These are phyloP conservation scores for Prunella strophiata DNA, from an alignment of 2,797 vertebrate species.

Conservation along the genomic window DNA sequence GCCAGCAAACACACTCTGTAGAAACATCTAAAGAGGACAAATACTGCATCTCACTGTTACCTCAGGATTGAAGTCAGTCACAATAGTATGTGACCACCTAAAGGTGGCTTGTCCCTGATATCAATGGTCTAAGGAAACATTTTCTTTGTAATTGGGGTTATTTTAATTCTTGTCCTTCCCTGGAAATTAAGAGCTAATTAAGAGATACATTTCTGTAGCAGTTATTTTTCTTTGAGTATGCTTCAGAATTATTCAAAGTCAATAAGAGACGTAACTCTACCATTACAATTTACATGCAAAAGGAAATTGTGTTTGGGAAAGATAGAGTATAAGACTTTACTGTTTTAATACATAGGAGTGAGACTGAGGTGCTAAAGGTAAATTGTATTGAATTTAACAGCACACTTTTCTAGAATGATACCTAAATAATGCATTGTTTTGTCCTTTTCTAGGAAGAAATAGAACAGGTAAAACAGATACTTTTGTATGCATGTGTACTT, in stretches of 20 bases:
- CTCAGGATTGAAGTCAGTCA: neutral
- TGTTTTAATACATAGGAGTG: neutral
- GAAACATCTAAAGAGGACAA: neutral
- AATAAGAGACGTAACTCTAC: neutral
- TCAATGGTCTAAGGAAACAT: rapidly evolving
- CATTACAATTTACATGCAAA: neutral
- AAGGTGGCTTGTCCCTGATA: neutral
- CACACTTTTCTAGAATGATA: neutral
- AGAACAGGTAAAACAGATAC: neutral
- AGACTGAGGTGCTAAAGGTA: neutral
- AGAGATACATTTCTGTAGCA: neutral
- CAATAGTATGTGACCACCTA: neutral
- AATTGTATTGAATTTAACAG: neutral
- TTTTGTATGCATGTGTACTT: neutral
- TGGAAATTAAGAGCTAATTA: neutral
- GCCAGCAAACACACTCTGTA: neutral
- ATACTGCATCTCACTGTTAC: neutral
- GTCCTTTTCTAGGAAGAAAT: neutral
- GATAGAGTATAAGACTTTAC: neutral
- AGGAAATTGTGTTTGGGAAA: neutral
- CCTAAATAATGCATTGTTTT: neutral
- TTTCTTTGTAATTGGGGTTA: neutral
- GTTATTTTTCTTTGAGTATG: neutral
- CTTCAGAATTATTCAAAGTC: neutral
- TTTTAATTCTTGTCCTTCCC: neutral